phyloP scores from a whole-genome alignment of 2,888 invertebrate species.

The Lithosia quadra region DNA sequence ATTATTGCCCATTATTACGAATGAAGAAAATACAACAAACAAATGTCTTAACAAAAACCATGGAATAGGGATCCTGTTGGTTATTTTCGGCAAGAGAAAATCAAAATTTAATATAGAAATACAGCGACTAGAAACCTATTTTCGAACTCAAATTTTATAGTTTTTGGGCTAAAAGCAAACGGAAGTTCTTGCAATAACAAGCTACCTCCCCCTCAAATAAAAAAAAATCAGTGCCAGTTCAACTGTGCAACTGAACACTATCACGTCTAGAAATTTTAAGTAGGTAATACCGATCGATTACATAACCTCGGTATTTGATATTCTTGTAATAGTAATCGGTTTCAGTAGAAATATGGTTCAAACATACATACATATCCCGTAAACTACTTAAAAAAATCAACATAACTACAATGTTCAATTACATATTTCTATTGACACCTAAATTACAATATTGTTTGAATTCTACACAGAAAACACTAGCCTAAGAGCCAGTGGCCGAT shows the following conservation, averaged over 20 bases:
- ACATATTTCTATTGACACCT: constrained; percentile 34
- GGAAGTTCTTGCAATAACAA: background rate
- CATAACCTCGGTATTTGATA: background rate
- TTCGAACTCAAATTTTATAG: background rate
- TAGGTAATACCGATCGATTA: background rate
- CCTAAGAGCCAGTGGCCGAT: background rate
- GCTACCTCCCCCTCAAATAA: background rate
- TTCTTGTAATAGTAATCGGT: constrained; percentile 24
- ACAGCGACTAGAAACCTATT: background rate
- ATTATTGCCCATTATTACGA: background rate
- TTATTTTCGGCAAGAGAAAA: background rate
- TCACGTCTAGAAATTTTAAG: constrained; percentile 1
- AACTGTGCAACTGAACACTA: constrained; percentile 1
- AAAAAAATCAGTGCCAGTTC: no score
- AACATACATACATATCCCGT: constrained; percentile 25
- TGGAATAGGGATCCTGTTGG: background rate
- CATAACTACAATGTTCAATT: constrained; percentile 23
- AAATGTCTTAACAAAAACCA: background rate
- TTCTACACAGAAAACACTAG: constrained; percentile 30
- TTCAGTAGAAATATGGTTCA: constrained; percentile 37
- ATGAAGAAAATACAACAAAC: background rate
- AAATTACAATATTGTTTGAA: constrained; percentile 26
- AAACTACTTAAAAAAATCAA: constrained; percentile 35
- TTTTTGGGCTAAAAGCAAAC: background rate
- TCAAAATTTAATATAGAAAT: background rate